These are phyloP conservation scores for Campylomormyrus tamandua DNA, from an alignment of 2,113 vertebrate genomes.

Conservation along the genomic window DNA sequence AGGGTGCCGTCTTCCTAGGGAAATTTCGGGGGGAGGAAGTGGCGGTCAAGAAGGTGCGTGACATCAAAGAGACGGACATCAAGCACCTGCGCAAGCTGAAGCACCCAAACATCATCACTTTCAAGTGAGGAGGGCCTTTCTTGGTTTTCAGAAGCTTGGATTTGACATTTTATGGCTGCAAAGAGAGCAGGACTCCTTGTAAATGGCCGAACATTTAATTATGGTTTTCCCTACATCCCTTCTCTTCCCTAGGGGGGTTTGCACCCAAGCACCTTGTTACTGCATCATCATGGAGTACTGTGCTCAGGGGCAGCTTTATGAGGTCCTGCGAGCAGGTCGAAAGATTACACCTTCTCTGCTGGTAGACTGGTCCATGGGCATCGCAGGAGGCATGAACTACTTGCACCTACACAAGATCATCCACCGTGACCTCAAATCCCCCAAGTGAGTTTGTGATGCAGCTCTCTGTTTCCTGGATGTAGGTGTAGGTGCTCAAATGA, in stretches of 20 bases:
- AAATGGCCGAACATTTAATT: background rate
- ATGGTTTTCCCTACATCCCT: background rate
- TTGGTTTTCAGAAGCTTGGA: background rate
- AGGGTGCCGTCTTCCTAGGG: conserved; percentile 87
- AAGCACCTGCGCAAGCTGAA: conserved; percentile 89
- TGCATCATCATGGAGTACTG: conserved; percentile 99
- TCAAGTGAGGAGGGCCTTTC: conserved; percentile 65
- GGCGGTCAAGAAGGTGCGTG: conserved; percentile 87
- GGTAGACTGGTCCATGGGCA: conserved; percentile 98
- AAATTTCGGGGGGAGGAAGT: conserved; percentile 88
- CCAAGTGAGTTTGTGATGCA: conserved; percentile 67
- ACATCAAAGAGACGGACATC: conserved; percentile 91
- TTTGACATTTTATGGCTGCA: background rate
- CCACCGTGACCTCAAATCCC: conserved; percentile 95
- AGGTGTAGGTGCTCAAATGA: background rate
- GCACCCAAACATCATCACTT: conserved; percentile 94
- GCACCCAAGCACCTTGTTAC: conserved; percentile 94
- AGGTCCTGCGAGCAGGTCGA: conserved; percentile 87
- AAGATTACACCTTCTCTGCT: conserved; percentile 87
- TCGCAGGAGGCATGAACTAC: conserved; percentile 97
- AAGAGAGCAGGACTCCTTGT: background rate
- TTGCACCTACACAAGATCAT: conserved; percentile 98
- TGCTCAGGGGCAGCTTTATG: conserved; percentile 93
- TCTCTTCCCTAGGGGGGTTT: conserved; percentile 74
- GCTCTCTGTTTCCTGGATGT: background rate